Base-by-base conservation (phyloP, 2,113 vertebrate genomes). In the Stercorarius parasiticus region DNA sequence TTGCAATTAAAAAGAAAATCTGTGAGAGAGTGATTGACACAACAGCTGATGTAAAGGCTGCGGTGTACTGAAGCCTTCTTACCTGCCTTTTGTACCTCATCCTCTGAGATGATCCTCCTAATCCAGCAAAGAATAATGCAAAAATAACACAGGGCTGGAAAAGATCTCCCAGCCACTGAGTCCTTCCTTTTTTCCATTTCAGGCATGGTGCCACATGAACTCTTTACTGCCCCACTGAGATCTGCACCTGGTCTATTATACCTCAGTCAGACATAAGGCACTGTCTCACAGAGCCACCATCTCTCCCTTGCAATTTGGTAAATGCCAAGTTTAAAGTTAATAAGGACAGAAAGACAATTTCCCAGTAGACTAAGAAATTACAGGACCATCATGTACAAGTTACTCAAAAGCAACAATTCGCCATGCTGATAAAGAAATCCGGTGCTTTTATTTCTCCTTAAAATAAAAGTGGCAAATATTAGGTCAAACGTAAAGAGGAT, bases 181-280 rank as follows among this genome's bases (percentile, higher is more conserved):
- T 20, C 30, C 21, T 71, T 64, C 29, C 25, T 45, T 66, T 55
- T 70, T 70, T 58, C 17, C 32, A 36, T 45, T 70, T 88, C 67
- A 69, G 62, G 7, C 21, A 65, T 5, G 0, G 2, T 81, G 49
- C 30, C 19, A 70, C 34, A 55, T 30, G 47, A 85, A 79, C 32
- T 32, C 11, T 32, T 92, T 61, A 69, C 27, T 64, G 49, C 13
- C n/a, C 36, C 88, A 5, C 40, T 26, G 38, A 81, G 76, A 70
- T 22, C 36, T 73, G 21, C 19, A 49, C 36, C 74, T 77, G 19
- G 18, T 40, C 25, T 81, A 5, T 21, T n/a, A 29, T 13, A 55
- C 32, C 3, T 0, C 0, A 0, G 42, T 83, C 36, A 62, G 66
- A 34, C 12, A 1, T 50, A 42, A 83, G 38, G 47, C 43, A 53